Conservation (phyloP, 2,888 invertebrate species). For the Gandaritis pyraliata region DNA sequence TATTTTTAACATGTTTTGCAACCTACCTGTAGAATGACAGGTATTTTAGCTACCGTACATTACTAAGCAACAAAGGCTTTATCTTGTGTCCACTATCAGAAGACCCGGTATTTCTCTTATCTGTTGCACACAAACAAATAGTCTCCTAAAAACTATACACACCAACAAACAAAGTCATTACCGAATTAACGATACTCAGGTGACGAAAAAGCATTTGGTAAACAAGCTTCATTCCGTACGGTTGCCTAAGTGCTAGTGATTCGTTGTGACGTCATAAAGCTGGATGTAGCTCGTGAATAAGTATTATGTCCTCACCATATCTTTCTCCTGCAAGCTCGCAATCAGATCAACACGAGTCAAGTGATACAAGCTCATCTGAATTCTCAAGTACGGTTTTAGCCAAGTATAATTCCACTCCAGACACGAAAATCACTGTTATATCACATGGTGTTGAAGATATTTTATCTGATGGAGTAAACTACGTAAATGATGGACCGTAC, state of each 20-base stretch:
- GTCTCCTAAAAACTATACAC: conserved; percentile 65
- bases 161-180: conserved; percentile 77
- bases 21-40: conserved; percentile 53
- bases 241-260: conserved; percentile 65
- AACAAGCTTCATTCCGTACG: conserved; percentile 72
- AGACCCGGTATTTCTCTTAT: conserved; percentile 78
- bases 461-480: conserved; percentile 65
- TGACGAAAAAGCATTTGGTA: conserved; percentile 81
- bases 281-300: conserved; percentile 27
- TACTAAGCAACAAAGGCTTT: conserved; percentile 55
- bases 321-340: conserved; percentile 66
- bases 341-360: conserved; percentile 63
- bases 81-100: conserved; percentile 76
- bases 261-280: conserved; percentile 41
- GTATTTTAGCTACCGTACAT: conserved; percentile 77
- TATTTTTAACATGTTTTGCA: background rate
- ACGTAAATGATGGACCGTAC: conserved; percentile 59
- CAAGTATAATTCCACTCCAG: conserved; percentile 49
- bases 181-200: conserved; percentile 80
- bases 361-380: conserved; percentile 62
- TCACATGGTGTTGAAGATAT: conserved; percentile 77
- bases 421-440: conserved; percentile 56
- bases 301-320: conserved; percentile 63
- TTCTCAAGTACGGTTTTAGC: conserved; percentile 52
- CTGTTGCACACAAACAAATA: conserved; percentile 68